phyloP scores from a whole-genome alignment of 2,888 invertebrate species.

The Petrolisthes manimaculis region DNA sequence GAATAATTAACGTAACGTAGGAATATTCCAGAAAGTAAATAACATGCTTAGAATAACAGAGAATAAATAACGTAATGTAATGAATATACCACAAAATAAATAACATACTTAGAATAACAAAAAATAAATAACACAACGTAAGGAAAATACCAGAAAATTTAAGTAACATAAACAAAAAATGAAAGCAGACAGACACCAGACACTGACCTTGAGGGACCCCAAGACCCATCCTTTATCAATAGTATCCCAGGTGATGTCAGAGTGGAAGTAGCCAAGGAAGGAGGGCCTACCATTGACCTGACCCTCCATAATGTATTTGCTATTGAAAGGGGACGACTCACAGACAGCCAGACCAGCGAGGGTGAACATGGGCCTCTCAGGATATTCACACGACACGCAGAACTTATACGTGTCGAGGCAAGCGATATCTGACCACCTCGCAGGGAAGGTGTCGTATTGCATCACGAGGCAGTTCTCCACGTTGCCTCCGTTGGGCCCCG shows the following conservation, averaged over 20 bases:
- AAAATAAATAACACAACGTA: too few relatives aligned
- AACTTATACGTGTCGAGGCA: conserved; percentile 55
- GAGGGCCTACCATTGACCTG: conserved; percentile 33
- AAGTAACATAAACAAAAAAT: too few relatives aligned
- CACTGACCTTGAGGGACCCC: conserved; percentile 50
- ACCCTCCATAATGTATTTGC: conserved; percentile 45
- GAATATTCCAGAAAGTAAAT: too few relatives aligned
- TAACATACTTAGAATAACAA: too few relatives aligned
- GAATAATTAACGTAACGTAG: too few relatives aligned
- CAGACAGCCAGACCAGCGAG: conserved; percentile 55
- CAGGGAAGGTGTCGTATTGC: conserved; percentile 43
- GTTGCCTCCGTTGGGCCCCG: conserved; percentile 58
- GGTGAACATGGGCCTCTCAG: conserved; percentile 21
- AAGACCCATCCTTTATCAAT: conserved; percentile 38
- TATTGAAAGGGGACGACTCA: conserved; percentile 56
- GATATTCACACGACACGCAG: conserved; percentile 58
- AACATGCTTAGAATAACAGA: too few relatives aligned
- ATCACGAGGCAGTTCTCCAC: conserved; percentile 63
- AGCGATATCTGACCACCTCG: conserved; percentile 61
- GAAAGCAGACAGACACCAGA: too few relatives aligned
- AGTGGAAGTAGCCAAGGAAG: conserved; percentile 50
- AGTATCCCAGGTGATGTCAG: conserved; percentile 59
- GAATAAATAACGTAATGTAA: too few relatives aligned
- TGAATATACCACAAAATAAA: too few relatives aligned
- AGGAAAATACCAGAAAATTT: too few relatives aligned